Evolutionary conservation across 1,140 invertebrate species (phyloP), one percentile per base, ranked within the genome.

Genomic region (Drosophila ironensis): DNA sequence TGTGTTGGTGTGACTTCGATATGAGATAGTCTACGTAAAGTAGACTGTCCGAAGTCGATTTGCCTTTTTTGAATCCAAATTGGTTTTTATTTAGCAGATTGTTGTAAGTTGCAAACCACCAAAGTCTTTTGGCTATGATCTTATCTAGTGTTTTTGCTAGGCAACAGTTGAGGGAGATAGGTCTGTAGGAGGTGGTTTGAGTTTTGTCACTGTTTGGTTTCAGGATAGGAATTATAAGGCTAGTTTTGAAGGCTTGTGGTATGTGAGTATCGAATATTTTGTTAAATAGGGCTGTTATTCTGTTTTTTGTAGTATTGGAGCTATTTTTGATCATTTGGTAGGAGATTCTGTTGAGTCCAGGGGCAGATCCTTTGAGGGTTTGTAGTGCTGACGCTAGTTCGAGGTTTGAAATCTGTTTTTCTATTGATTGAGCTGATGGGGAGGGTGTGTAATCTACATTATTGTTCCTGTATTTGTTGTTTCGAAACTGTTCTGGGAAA

Each of bases 31-130:
- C 14, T 28, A 30, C 9, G 14, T 30, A 30, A 17, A 46, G 42
- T 46, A 30, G 25, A 46, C 42, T 30, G 14, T 46, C 42, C 7
- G 42, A 46, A 45, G 42, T 45, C 16, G 14, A 38, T 14, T 38
- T 38, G 6, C 9, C 8, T 28, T 8, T n/a, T n/a, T n/a, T n/a
- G n/a, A n/a, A n/a, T n/a, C n/a, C n/a, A n/a, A n/a, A n/a, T n/a
- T n/a, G n/a, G n/a, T n/a, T n/a, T n/a, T n/a, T n/a, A n/a, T n/a
- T n/a, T n/a, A n/a, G n/a, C n/a, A n/a, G n/a, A n/a, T n/a, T n/a
- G n/a, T n/a, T n/a, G n/a, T n/a, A n/a, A n/a, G n/a, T n/a, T n/a
- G n/a, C n/a, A n/a, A n/a, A n/a, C n/a, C n/a, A n/a, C 27, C 8
- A 28, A 9, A 28, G 27, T 7, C 8, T 28, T 2, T 28, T 28